phyloP scores from a whole-genome alignment of 1,140 invertebrate species.

The Drosophila kepulauana region DNA sequence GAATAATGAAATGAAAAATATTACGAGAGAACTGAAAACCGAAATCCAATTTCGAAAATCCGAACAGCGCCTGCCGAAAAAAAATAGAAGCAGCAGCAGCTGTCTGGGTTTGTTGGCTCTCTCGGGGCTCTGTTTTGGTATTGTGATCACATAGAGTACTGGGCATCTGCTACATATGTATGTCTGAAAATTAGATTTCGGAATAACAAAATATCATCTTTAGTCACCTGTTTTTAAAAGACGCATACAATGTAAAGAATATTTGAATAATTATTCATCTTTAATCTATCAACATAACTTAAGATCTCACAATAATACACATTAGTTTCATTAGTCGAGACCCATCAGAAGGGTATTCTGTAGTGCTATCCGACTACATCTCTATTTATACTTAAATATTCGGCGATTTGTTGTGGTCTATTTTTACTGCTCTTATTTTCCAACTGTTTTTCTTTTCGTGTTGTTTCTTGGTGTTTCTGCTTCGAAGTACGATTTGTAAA shows the following conservation, averaged over 20 bases:
- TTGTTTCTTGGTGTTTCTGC: constrained; percentile 55
- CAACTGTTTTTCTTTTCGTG: constrained; percentile 22
- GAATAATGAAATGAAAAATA: constrained; percentile 56
- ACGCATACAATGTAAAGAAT: neutral
- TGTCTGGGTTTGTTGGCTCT: neutral
- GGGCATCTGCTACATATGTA: constrained; percentile 7
- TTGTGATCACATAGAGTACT: neutral
- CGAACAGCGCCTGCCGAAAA: constrained; percentile 29
- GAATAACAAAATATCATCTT: neutral
- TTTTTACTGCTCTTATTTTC: constrained; percentile 50
- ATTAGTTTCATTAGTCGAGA: no score
- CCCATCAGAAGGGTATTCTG: constrained; percentile 23
- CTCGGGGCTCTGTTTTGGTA: constrained; percentile 14
- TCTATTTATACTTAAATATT: constrained; percentile 16
- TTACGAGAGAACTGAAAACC: constrained; percentile 24
- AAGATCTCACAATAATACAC: neutral
- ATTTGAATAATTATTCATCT: neutral
- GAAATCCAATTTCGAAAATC: constrained; percentile 37
- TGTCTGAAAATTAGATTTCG: neutral
- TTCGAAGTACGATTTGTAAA: constrained; percentile 68
- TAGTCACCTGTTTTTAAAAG: neutral
- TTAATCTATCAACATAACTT: constrained; percentile 1
- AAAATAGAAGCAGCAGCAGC: constrained; percentile 20
- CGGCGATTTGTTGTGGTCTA: constrained; percentile 42
- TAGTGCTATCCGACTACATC: constrained; percentile 11